Conservation (phyloP, 2,888 invertebrate species). For the Zygogramma bicolorata region DNA sequence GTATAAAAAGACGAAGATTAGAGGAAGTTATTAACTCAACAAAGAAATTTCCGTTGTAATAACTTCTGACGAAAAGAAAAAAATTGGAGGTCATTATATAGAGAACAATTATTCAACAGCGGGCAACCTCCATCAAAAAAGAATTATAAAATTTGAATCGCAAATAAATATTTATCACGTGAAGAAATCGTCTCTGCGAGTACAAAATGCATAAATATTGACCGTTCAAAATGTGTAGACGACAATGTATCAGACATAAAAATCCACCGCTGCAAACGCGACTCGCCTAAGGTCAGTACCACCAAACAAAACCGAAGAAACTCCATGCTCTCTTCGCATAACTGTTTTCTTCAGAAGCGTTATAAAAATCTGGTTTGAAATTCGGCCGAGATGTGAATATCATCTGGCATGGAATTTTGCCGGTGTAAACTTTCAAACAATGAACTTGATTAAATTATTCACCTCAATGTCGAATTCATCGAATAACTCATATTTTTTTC, state of each 20-base stretch:
- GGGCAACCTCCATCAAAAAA: neutral
- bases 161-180: slow-evolving; percentile 33
- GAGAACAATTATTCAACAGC: neutral
- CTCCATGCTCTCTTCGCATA: slow-evolving; percentile 28
- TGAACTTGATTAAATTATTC: neutral
- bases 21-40: neutral
- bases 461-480: neutral
- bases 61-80: neutral
- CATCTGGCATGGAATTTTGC: slow-evolving; percentile 13
- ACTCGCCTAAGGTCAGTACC: slow-evolving; percentile 41
- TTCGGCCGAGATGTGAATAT: slow-evolving; percentile 18
- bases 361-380: slow-evolving; percentile 27
- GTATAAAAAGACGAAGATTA: too few relatives aligned
- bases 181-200: slow-evolving; percentile 24
- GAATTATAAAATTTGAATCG: slow-evolving; percentile 20
- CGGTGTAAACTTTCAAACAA: neutral
- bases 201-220: slow-evolving; percentile 46
- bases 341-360: slow-evolving; percentile 25
- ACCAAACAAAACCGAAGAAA: slow-evolving; percentile 35
- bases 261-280: slow-evolving; percentile 35
- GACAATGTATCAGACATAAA: slow-evolving; percentile 47
- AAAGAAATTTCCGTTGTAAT: neutral
- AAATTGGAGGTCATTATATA: neutral
- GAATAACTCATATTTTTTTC: too few relatives aligned
- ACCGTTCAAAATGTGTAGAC: slow-evolving; percentile 41